These are phyloP conservation scores for Sapajus apella DNA, from an alignment of 2,113 vertebrate species.

Conservation along the genomic window DNA sequence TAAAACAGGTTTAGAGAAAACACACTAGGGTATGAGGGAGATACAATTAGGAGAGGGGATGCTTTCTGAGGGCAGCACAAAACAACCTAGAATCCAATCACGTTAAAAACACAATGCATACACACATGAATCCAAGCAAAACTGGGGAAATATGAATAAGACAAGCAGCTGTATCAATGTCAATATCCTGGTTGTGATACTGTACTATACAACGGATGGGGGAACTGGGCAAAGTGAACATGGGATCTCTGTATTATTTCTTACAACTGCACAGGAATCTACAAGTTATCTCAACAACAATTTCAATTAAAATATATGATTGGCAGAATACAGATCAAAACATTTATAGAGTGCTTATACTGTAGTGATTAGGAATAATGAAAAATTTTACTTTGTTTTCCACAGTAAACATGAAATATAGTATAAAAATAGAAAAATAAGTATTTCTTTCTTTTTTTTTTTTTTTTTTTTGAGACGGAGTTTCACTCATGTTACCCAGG, in stretches of 20 bases:
- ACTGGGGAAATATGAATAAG: not conserved
- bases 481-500: too few relatives aligned
- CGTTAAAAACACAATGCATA: not conserved
- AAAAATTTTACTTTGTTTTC: not conserved
- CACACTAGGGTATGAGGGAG: not conserved
- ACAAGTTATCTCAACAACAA: not conserved
- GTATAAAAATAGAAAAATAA: not conserved
- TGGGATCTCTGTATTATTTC: not conserved
- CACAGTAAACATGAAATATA: not conserved
- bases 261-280: not conserved
- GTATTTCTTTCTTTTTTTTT: not conserved
- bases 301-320: not conserved
- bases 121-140: not conserved
- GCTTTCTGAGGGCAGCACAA: not conserved
- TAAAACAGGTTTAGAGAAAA: not conserved
- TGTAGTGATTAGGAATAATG: not conserved
- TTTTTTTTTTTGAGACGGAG: too few relatives aligned
- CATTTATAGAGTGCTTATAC: not conserved
- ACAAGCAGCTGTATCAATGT: not conserved
- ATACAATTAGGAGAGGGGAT: not conserved
- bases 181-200: not conserved
- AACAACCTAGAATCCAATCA: not conserved
- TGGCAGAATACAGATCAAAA: conserved; percentile 15
- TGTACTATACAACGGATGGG: not conserved
- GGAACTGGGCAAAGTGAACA: not conserved